A percentile compares a stretch with the other conserved stretches of the same genome.
Evolutionary conservation across 2,113 vertebrate genomes (phyloP).

Genomic region (Melierax canorus): DNA sequence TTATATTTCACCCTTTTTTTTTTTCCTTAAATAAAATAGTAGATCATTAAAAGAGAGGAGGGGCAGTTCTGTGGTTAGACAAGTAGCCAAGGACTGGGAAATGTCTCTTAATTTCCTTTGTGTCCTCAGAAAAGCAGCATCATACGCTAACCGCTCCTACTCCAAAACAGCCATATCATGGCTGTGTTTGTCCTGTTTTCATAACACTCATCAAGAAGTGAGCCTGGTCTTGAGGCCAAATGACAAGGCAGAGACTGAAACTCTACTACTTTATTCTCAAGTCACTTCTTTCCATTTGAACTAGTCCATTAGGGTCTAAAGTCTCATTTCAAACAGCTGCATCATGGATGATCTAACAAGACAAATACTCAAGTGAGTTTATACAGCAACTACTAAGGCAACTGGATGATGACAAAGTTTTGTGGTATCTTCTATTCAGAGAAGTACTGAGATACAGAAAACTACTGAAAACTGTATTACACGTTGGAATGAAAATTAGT

Average conservation of each 20-base stretch:
- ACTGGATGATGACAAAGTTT: not conserved
- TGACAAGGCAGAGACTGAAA: not conserved
- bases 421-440: not conserved
- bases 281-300: not conserved
- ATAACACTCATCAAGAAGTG: not conserved
- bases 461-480: not conserved
- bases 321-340: not conserved
- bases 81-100: not conserved
- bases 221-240: not conserved
- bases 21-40: not conserved
- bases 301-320: not conserved
- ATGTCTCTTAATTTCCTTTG: not conserved
- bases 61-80: not conserved
- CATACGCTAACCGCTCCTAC: not conserved
- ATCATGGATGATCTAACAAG: not conserved
- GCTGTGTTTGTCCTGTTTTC: not conserved
- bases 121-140: not conserved
- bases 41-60: not conserved
- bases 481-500: not conserved
- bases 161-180: not conserved
- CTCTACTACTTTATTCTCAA: not conserved
- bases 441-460: not conserved
- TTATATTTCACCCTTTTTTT: not conserved
- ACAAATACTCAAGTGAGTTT: not conserved
- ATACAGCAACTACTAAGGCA: not conserved